Evolutionary conservation across 2,113 vertebrate species (phyloP).

Genomic region (Piprites chloris): DNA sequence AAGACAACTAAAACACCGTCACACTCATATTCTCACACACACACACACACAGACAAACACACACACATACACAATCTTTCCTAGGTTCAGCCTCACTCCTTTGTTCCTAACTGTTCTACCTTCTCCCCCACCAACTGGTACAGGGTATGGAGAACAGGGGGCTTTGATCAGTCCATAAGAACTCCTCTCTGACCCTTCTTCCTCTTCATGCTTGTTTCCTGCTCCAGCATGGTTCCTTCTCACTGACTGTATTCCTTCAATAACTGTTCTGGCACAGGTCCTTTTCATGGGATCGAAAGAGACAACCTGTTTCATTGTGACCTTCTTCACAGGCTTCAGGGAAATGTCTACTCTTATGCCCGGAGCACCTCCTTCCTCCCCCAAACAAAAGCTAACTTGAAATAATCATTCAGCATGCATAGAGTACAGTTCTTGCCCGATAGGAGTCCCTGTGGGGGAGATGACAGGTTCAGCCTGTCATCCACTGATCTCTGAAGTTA

Average conservation of each 20-base stretch:
- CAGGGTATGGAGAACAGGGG: fast-evolving
- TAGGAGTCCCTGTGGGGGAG: fast-evolving
- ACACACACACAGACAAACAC: no score
- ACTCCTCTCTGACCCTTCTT: neutral
- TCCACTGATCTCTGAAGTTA: neutral
- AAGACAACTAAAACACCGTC: neutral
- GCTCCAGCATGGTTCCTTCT: neutral
- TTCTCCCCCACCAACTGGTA: fast-evolving
- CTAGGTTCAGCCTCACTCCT: neutral
- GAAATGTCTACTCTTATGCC: neutral
- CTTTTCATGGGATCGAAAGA: neutral
- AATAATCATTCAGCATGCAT: neutral
- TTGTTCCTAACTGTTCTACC: neutral
- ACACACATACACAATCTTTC: neutral
- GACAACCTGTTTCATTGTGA: neutral
- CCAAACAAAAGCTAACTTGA: neutral
- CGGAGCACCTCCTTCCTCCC: fast-evolving
- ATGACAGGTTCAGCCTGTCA: fast-evolving
- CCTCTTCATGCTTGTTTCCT: neutral
- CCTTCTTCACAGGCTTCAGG: neutral
- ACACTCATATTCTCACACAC: no score
- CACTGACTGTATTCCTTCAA: neutral
- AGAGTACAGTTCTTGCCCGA: fast-evolving
- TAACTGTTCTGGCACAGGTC: neutral
- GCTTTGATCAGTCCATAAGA: neutral